These are phyloP conservation scores for Lycopodina hypogea DNA, from an alignment of 37 sponge, comb jelly and placozoan species.

Conservation along the genomic window DNA sequence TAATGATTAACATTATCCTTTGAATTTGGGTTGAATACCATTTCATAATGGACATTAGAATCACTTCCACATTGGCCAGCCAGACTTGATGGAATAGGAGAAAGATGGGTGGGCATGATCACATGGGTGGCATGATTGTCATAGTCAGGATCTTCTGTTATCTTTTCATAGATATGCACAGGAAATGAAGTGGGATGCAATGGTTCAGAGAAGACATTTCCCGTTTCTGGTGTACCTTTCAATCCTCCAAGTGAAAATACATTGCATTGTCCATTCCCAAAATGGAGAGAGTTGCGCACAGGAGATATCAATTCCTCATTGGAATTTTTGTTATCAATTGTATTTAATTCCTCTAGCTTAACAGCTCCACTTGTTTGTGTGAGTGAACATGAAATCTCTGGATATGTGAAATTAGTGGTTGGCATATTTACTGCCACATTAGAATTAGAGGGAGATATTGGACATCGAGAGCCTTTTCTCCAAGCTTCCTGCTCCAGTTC, in stretches of 20 bases:
- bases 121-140: slow-evolving; percentile 5
- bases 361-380: not conserved
- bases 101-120: no score
- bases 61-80: not conserved
- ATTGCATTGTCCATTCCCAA: not conserved
- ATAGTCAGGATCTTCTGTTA: slow-evolving; percentile 8
- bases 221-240: slow-evolving; percentile 30
- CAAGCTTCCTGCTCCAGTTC: slow-evolving; percentile 10
- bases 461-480: not conserved
- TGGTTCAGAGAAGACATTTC: slow-evolving; percentile 23
- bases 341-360: not conserved
- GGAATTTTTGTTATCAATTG: no score
- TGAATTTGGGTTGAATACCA: not conserved
- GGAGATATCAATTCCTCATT: not conserved
- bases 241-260: not conserved
- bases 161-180: slow-evolving; percentile 20
- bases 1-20: not conserved
- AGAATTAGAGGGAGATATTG: not conserved
- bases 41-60: not conserved
- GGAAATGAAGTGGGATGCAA: slow-evolving; percentile 27
- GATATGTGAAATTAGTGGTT: not conserved
- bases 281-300: not conserved
- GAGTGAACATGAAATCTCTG: not conserved
- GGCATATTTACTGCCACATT: not conserved
- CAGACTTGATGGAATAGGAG: no score